These are phyloP conservation scores for Alosa sapidissima DNA, from an alignment of 2,797 vertebrate genomes.

Conservation along the genomic window DNA sequence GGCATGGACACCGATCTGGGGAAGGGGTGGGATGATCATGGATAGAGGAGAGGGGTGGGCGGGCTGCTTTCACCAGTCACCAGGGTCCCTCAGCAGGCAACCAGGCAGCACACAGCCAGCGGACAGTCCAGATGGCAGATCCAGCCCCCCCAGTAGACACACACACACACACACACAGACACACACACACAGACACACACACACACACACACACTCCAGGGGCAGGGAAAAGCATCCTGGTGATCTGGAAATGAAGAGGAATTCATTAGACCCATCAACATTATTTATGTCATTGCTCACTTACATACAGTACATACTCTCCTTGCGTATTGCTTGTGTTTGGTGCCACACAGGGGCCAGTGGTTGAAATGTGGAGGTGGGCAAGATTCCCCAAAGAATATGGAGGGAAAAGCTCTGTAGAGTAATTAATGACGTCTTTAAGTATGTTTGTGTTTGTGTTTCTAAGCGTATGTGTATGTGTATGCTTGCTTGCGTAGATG, in stretches of 20 bases:
- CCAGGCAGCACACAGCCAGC: slow-evolving; percentile 15
- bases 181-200: slow-evolving; percentile 7
- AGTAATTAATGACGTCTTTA: not conserved
- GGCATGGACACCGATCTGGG: not conserved
- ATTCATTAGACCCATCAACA: not conserved
- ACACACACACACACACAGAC: not conserved
- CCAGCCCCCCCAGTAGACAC: not conserved
- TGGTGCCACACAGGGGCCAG: not conserved
- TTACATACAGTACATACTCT: not conserved
- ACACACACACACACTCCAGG: slow-evolving; percentile 17
- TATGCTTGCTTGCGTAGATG: not conserved
- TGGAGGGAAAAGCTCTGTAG: no score
- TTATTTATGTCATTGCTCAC: not conserved
- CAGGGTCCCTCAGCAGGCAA: slow-evolving; percentile 33
- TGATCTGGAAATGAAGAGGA: not conserved
- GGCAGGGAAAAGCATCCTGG: not conserved
- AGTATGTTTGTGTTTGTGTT: not conserved
- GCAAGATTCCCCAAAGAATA: not conserved
- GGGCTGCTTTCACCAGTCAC: not conserved
- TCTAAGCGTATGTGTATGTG: not conserved
- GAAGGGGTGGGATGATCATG: not conserved
- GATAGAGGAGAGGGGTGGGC: not conserved
- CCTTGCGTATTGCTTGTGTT: not conserved
- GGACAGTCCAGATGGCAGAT: slow-evolving; percentile 18
- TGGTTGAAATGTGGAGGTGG: not conserved